phyloP scores from a whole-genome alignment of 2,888 invertebrate species.

The Exocentrus adspersus region DNA sequence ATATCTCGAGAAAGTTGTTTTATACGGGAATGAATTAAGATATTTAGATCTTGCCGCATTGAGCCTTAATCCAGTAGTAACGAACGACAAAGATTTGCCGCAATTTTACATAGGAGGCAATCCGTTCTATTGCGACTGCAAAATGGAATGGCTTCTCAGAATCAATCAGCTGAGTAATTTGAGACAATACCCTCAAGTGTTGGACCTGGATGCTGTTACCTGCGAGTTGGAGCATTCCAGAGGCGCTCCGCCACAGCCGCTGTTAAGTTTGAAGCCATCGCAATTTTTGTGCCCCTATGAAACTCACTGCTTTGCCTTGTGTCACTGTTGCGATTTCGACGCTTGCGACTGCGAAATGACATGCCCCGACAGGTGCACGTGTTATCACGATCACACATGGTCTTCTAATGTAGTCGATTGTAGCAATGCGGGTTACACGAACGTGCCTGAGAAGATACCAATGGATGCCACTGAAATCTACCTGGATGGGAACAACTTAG shows the following conservation, averaged over 20 bases:
- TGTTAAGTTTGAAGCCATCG: slow-evolving; percentile 75
- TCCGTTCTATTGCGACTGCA: slow-evolving; percentile 86
- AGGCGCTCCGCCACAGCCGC: slow-evolving; percentile 71
- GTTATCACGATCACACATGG: slow-evolving; percentile 89
- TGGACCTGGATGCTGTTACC: slow-evolving; percentile 81
- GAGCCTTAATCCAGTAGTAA: slow-evolving; percentile 72
- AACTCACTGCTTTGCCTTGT: slow-evolving; percentile 84
- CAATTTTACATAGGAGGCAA: slow-evolving; percentile 84
- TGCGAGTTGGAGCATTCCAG: slow-evolving; percentile 78
- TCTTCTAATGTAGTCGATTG: slow-evolving; percentile 87
- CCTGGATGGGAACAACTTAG: slow-evolving; percentile 83
- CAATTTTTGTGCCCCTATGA: slow-evolving; percentile 86
- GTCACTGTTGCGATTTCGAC: slow-evolving; percentile 91
- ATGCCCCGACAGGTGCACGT: slow-evolving; percentile 86
- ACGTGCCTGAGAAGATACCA: slow-evolving; percentile 82
- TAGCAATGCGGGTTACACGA: slow-evolving; percentile 77
- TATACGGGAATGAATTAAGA: slow-evolving; percentile 78
- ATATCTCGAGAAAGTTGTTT: slow-evolving; percentile 78
- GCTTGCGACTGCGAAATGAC: slow-evolving; percentile 93
- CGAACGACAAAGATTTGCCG: slow-evolving; percentile 75
- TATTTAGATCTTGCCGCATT: slow-evolving; percentile 79
- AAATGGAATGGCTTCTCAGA: slow-evolving; percentile 86
- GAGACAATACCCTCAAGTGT: slow-evolving; percentile 80
- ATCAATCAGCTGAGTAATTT: slow-evolving; percentile 80
- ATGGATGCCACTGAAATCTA: slow-evolving; percentile 92